Conservation (phyloP, 2,113 vertebrate genomes). For the Bubo blakistoni region DNA sequence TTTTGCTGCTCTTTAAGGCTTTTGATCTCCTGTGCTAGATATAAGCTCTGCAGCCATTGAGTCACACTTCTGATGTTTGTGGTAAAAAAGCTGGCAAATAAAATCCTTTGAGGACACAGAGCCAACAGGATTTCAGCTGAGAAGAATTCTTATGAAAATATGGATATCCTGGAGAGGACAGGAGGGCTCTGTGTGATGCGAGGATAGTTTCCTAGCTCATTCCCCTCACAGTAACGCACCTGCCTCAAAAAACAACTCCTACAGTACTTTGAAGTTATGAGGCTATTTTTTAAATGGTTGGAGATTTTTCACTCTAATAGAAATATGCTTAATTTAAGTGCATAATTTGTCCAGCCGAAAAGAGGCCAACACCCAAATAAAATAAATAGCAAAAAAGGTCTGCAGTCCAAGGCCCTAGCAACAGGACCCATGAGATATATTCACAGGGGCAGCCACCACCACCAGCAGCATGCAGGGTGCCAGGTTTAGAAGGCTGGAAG, state of each 20-base stretch:
- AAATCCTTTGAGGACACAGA: background rate
- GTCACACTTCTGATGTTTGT: background rate
- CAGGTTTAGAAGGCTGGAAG: background rate
- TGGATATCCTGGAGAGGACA: background rate
- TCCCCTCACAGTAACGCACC: background rate
- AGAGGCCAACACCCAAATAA: background rate
- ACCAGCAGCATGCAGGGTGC: rapidly evolving
- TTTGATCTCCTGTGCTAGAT: background rate
- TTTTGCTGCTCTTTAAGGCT: background rate
- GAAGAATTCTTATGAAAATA: background rate
- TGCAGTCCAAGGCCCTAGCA: background rate
- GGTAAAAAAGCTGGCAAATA: background rate
- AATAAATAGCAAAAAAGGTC: background rate
- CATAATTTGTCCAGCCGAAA: background rate
- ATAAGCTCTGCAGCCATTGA: background rate
- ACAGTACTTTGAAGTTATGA: background rate
- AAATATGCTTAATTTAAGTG: background rate
- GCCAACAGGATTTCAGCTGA: background rate
- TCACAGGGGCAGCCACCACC: background rate
- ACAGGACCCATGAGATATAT: background rate
- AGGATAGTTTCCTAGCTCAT: background rate
- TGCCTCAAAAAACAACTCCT: background rate
- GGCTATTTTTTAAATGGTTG: background rate
- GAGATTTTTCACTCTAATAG: background rate
- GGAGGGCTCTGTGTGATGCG: background rate